These are phyloP conservation scores for Monopterus albus DNA, from an alignment of 2,113 vertebrate genomes.

Conservation along the genomic window DNA sequence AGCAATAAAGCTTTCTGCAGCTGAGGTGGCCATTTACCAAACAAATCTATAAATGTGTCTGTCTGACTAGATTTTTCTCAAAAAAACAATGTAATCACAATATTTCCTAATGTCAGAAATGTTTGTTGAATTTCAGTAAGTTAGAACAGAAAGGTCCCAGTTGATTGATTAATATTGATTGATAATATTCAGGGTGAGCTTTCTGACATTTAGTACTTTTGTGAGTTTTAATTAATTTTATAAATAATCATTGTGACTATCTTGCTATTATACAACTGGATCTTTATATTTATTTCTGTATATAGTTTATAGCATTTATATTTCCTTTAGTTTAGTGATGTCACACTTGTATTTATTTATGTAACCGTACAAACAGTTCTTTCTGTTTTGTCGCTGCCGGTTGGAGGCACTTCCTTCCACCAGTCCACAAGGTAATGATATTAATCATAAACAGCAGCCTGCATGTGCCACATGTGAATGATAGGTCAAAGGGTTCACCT, in stretches of 20 bases:
- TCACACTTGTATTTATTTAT: conserved; percentile 9
- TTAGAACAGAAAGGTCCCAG: not conserved
- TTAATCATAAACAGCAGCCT: conserved; percentile 65
- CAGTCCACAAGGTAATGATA: conserved; percentile 28
- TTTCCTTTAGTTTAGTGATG: not conserved
- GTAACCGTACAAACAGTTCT: conserved; percentile 10
- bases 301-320: too few species aligned
- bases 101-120: not conserved
- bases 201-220: not conserved
- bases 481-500: conserved; percentile 43
- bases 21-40: conserved; percentile 8
- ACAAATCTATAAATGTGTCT: not conserved
- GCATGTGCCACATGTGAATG: conserved; percentile 24
- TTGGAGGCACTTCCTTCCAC: conserved; percentile 7
- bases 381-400: not conserved
- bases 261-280: too few species aligned
- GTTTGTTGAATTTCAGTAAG: not conserved
- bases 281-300: too few species aligned
- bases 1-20: conserved; percentile 3
- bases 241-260: too few species aligned
- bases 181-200: not conserved
- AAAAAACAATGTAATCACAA: not conserved
- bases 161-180: conserved; percentile 2
- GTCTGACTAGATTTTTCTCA: conserved; percentile 7
- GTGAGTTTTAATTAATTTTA: not conserved